Evolutionary conservation across 2,797 vertebrate species (phyloP).

Genomic region (Neosilurus mollespiculum): DNA sequence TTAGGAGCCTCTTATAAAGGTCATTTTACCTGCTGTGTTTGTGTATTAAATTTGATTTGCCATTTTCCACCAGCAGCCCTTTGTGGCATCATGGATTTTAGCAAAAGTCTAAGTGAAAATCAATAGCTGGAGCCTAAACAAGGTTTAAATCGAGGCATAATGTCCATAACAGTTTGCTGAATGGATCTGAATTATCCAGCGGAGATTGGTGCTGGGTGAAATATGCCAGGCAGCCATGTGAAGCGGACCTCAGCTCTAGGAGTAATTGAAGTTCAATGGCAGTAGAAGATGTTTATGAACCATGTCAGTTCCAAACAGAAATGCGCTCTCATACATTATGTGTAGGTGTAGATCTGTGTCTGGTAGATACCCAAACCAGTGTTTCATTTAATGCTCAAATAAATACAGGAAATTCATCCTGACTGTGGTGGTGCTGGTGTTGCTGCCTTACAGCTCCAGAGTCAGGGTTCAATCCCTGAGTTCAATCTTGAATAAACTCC

Average conservation of each 20-base stretch:
- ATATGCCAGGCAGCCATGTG: constrained; percentile 38
- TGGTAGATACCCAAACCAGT: background rate
- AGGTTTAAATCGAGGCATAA: constrained; percentile 60
- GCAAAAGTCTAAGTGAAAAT: constrained; percentile 58
- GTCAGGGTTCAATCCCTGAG: background rate
- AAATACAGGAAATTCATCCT: background rate
- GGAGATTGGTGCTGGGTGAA: constrained; percentile 40
- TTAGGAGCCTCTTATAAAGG: constrained; percentile 59
- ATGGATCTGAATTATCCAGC: constrained; percentile 46
- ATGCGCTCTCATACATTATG: background rate
- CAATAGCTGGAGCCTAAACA: constrained; percentile 57
- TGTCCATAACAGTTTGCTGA: constrained; percentile 56
- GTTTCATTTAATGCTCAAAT: background rate
- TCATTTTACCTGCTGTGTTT: constrained; percentile 58
- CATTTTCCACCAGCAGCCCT: constrained; percentile 53
- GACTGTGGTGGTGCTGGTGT: background rate
- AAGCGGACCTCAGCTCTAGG: constrained; percentile 37
- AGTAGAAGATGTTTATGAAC: constrained; percentile 28
- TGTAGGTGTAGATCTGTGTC: background rate
- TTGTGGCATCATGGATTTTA: constrained; percentile 41
- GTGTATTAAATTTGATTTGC: constrained; percentile 61
- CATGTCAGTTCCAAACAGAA: constrained; percentile 11
- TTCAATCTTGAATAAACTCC: background rate
- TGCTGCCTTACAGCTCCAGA: background rate
- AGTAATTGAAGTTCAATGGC: constrained; percentile 45